These are phyloP conservation scores for Macrocentrus cingulum DNA, from an alignment of 1,140 invertebrate species.

Conservation along the genomic window DNA sequence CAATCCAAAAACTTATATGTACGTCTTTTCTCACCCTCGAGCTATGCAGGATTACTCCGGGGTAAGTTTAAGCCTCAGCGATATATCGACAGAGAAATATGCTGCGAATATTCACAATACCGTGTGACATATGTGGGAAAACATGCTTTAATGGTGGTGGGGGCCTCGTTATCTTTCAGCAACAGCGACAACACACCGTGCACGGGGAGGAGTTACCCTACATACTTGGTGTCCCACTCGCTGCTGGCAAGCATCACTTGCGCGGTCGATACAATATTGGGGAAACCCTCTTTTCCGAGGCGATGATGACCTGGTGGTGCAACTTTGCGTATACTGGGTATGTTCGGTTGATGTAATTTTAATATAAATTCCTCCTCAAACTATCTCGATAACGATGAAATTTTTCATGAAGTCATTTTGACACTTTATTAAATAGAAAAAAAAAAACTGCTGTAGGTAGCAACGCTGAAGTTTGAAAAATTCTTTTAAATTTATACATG, in stretches of 20 bases:
- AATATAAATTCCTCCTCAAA: too few relatives aligned
- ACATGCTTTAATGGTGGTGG: not conserved
- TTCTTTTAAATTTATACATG: too few relatives aligned
- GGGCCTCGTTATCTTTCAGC: conserved; percentile 36
- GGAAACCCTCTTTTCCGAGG: conserved; percentile 78
- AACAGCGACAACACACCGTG: conserved; percentile 59
- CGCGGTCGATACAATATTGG: conserved; percentile 70
- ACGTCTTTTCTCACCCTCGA: conserved; percentile 76
- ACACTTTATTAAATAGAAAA: too few relatives aligned
- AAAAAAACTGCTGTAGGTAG: too few relatives aligned
- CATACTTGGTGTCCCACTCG: conserved; percentile 86
- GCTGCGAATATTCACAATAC: not conserved
- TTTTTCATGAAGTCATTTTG: too few relatives aligned
- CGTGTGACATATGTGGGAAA: not conserved
- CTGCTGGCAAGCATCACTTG: conserved; percentile 73
- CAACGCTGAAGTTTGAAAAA: too few relatives aligned
- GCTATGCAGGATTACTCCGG: conserved; percentile 47
- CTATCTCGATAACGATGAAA: too few relatives aligned
- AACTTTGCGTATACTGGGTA: conserved; percentile 88
- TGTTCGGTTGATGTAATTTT: conserved; percentile 39
- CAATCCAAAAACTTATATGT: conserved; percentile 82
- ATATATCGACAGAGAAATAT: conserved; percentile 1
- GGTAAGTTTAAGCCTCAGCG: conserved; percentile 39
- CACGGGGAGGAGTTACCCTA: conserved; percentile 91
- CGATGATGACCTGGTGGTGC: conserved; percentile 83